phyloP scores from a whole-genome alignment of 2,888 invertebrate species.

The Odontothrips loti region DNA sequence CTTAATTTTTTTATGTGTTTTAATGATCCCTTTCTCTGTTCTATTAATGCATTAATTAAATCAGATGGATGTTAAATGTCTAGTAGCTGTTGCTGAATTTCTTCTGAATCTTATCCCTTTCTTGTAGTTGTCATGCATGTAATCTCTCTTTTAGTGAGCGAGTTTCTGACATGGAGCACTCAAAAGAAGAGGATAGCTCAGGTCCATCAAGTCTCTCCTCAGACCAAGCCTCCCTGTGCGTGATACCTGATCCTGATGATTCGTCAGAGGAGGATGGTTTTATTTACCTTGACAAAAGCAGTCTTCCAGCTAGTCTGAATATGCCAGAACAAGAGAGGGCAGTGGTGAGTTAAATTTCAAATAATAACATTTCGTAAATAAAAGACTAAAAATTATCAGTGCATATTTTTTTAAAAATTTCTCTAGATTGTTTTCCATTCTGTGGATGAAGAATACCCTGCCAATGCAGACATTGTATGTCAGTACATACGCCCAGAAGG shows the following conservation, averaged over 20 bases:
- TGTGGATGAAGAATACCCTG: not conserved
- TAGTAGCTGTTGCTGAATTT: not conserved
- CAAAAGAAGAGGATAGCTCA: not conserved
- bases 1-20: not conserved
- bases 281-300: not conserved
- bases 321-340: not conserved
- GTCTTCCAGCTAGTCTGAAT: not conserved
- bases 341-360: not conserved
- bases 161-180: not conserved
- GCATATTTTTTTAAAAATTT: too few relatives aligned
- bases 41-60: not conserved
- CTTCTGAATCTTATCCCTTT: not conserved
- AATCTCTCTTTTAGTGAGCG: not conserved
- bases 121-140: not conserved
- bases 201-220: constrained; percentile 12
- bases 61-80: not conserved
- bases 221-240: not conserved
- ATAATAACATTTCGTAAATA: not conserved
- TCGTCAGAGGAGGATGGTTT: not conserved
- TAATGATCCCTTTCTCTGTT: not conserved
- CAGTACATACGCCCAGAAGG: not conserved
- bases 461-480: not conserved
- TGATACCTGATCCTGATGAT: constrained; percentile 17
- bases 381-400: not conserved
- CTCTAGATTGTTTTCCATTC: constrained; percentile 9